Conservation (phyloP, 2,888 invertebrate species). For the Protodeltote pygarga region DNA sequence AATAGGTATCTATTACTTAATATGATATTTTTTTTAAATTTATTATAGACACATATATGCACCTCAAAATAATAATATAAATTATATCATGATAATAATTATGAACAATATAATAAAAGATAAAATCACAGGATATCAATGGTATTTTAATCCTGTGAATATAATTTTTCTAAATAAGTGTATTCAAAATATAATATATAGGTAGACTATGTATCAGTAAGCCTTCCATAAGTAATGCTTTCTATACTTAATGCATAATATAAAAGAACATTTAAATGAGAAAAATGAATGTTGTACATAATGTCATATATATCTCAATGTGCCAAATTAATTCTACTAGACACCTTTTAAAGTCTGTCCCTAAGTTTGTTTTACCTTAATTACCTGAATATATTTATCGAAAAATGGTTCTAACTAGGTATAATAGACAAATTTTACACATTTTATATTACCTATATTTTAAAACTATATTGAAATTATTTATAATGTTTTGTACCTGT, state of each 20-base stretch:
- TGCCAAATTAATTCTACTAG: background rate
- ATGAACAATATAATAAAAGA: conserved; percentile 86
- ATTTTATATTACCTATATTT: no score
- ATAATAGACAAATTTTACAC: no score
- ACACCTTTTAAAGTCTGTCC: no score
- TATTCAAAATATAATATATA: conserved; percentile 17
- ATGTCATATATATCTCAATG: background rate
- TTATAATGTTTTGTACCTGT: no score
- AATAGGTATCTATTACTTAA: conserved; percentile 1
- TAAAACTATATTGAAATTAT: no score
- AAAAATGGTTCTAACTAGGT: no score
- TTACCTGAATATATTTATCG: no score
- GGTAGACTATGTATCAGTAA: conserved; percentile 4
- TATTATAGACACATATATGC: conserved; percentile 23
- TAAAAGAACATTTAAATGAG: background rate
- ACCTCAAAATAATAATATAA: conserved; percentile 23
- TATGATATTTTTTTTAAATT: conserved; percentile 4
- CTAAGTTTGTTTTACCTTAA: no score
- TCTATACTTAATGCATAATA: conserved; percentile 6
- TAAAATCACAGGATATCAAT: conserved; percentile 21
- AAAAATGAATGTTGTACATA: no score
- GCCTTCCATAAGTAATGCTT: conserved; percentile 15
- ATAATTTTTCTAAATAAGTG: conserved; percentile 31
- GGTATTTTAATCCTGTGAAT: conserved; percentile 30
- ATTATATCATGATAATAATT: conserved; percentile 63